Evolutionary conservation across 2,888 invertebrate species (phyloP).

Genomic region (Zygaena filipendulae): DNA sequence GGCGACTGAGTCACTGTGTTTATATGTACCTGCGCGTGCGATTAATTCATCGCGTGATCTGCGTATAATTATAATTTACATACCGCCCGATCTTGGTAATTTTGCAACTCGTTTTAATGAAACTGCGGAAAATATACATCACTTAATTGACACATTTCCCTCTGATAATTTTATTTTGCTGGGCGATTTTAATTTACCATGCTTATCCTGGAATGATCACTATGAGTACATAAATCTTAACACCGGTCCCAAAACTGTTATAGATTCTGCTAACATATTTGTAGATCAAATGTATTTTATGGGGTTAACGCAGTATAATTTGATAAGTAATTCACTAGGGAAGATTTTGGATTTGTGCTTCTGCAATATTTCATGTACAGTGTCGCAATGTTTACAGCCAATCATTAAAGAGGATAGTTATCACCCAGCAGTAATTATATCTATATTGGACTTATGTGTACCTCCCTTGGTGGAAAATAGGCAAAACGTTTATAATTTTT

Average conservation of each 20-base stretch:
- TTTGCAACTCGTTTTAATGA: too few relatives aligned
- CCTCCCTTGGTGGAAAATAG: background rate
- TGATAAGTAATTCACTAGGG: background rate
- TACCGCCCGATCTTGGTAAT: background rate
- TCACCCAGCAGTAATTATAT: conserved; percentile 2
- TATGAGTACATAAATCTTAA: too few relatives aligned
- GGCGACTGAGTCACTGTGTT: conserved; percentile 3
- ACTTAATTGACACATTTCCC: background rate
- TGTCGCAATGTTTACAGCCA: background rate
- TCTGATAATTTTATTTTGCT: too few relatives aligned
- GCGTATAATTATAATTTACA: conserved; percentile 1
- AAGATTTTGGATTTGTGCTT: conserved; percentile 3
- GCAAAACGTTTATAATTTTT: conserved; percentile 1
- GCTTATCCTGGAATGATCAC: too few relatives aligned
- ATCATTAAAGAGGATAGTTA: background rate
- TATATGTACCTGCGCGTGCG: conserved; percentile 1
- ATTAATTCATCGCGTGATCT: background rate
- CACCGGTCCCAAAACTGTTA: too few relatives aligned
- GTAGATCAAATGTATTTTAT: too few relatives aligned
- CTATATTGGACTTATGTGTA: background rate
- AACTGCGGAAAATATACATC: background rate
- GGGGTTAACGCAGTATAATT: conserved; percentile 1
- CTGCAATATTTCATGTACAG: background rate
- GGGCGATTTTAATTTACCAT: too few relatives aligned
- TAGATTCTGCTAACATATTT: too few relatives aligned